Base-by-base conservation (phyloP, 2,888 invertebrate species). In the Drosophila mimetica region DNA sequence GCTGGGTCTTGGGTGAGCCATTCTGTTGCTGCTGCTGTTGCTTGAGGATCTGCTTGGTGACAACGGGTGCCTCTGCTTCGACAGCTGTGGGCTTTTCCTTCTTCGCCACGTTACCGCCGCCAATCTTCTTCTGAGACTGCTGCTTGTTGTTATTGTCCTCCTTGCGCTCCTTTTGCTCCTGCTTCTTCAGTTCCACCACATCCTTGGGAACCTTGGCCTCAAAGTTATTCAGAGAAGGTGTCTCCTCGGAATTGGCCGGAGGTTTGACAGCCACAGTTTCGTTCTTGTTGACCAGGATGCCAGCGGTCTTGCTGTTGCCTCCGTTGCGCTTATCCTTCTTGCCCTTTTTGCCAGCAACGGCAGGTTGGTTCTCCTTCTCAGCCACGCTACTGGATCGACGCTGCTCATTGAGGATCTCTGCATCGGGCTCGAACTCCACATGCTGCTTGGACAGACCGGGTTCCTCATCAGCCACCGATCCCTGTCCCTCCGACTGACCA, bases 191-290 rank as follows among this genome's bases (percentile, higher is more conserved):
- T 65, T 92, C 92, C 7, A 92, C 69, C 74, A 96, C 96, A 92
- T 97, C 97, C 93, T 96, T 97, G 53, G 97, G 97, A 79, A 94
- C 95, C 91, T 94, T 95, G 89, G 94, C 93, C 89, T 96, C 96
- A 92, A 96, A 96, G 92, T 95, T 94, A 93, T 96, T 97, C 51
- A 93, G 79, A 1, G 71, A 20, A 0, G 87, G 87, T 2, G 85
- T 67, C 65, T 93, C 72, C 9, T 80, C 86, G 0, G 39, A 30
- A 0, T 70, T 71, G n/a, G n/a, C 30, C 91, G 74, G 93, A 42
- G 25, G 63, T 32, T 89, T 89, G 0, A 89, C 73, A 18, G 81
- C 44, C 39, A 86, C 71, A 0, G 89, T 69, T 54, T 92, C 91
- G 60, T 87, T 87, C 71, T 92, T 92, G 66, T 91, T 90, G 2